Evolutionary conservation across 2,113 vertebrate species (phyloP).

Genomic region (Stegastes partitus): DNA sequence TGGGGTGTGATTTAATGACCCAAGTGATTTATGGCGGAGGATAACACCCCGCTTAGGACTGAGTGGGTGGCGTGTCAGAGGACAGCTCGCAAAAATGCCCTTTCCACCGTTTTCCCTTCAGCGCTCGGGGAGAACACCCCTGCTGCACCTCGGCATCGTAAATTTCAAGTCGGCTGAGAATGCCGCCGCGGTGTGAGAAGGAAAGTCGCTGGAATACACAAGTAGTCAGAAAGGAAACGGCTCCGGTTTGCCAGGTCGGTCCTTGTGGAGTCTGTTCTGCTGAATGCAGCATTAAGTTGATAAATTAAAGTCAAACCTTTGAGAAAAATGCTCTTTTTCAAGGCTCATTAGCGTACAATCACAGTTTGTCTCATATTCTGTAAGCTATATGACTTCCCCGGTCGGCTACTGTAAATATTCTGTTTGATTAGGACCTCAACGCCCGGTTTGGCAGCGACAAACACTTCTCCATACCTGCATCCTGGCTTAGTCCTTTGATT

Average conservation of each 20-base stretch:
- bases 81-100: constrained; percentile 72
- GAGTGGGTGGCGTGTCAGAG: constrained; percentile 70
- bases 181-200: constrained; percentile 13
- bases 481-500: constrained; percentile 9
- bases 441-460: constrained; percentile 14
- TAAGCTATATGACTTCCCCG: constrained; percentile 11
- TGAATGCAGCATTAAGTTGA: constrained; percentile 60
- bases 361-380: constrained; percentile 38
- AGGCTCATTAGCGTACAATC: constrained; percentile 60
- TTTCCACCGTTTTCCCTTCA: constrained; percentile 50
- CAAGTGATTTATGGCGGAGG: constrained; percentile 77
- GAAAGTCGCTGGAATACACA: constrained; percentile 43
- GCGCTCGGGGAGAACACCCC: constrained; percentile 49
- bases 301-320: constrained; percentile 56
- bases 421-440: constrained; percentile 46
- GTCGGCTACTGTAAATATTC: constrained; percentile 34
- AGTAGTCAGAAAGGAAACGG: neutral
- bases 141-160: constrained; percentile 72
- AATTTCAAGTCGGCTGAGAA: constrained; percentile 67
- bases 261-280: constrained; percentile 26
- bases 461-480: constrained; percentile 8
- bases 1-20: constrained; percentile 75
- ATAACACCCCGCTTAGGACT: constrained; percentile 63
- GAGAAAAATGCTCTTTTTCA: constrained; percentile 42
- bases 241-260: constrained; percentile 24